Base-by-base conservation (phyloP, 2,888 invertebrate species). In the Drosophila koepferae region DNA sequence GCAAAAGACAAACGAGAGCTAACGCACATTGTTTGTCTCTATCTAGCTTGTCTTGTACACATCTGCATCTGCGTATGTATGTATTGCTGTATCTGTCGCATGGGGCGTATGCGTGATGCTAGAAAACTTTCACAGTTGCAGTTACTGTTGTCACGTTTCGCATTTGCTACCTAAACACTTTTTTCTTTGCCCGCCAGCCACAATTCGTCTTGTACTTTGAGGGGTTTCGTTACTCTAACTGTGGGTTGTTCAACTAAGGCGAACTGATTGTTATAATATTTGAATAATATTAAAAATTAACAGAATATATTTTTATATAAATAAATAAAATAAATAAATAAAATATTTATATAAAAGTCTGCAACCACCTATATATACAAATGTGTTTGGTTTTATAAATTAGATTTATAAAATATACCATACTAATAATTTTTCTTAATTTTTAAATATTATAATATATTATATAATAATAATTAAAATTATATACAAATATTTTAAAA, bases 141-240 rank as follows among this genome's bases (percentile, higher is more conserved):
- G 63, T 69, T 76, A 65, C 68, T 71, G 70, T 81, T 86, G 82
- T 84, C 86, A 85, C 86, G 84, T 86, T 73, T 77, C 79, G 56
- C 75, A 80, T 77, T 81, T 80, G 75, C 80, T 75, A 81, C 78
- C 80, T 80, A 75, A 79, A 82, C 77, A 82, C 12, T 49, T 51
- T 51, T 31, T 54, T 72, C 79, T 79, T 69, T 44, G 60, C 41
- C 62, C 64, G 23, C 44, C 41, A 61, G 40, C 43, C 61, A 34
- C 71, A 23, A 53, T 70, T 63, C 55, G 38, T 58, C 41, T 53
- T 61, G 51, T 66, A 56, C 60, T 71, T 64, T 64, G 68, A 49
- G 6, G 49, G 34, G n/a, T 43, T 23, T 46, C 0, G 51, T 46
- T 74, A 46, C 62, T 6, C 64, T 71, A 2, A 36, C 44, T 36